A percentile compares a stretch with the other conserved stretches of the same genome.
Conservation (phyloP, 1,140 invertebrate genomes). For the Drosophila murphyi region DNA sequence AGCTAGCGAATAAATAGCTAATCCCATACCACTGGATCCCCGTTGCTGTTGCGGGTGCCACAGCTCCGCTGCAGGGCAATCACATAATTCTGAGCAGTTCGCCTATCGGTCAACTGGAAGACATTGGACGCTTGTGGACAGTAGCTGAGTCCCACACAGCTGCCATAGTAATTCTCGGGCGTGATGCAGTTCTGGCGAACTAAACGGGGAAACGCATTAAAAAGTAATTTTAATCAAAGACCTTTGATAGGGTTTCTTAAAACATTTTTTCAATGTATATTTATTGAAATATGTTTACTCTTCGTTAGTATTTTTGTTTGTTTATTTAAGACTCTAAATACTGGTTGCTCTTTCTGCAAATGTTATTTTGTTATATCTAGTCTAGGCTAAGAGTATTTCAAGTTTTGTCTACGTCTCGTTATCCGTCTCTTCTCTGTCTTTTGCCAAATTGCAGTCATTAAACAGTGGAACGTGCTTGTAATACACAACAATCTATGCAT, state of each 20-base stretch:
- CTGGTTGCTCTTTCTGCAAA: no score
- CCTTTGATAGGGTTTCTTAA: no score
- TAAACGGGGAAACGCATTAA: conserved; percentile 11
- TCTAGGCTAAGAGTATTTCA: neutral
- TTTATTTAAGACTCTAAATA: no score
- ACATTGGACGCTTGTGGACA: conserved; percentile 73
- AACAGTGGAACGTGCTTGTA: conserved; percentile 25
- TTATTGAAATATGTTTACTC: no score
- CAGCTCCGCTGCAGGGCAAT: conserved; percentile 70
- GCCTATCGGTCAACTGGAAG: conserved; percentile 54
- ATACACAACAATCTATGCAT: conserved; percentile 11
- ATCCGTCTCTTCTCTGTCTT: neutral
- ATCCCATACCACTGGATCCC: conserved; percentile 76
- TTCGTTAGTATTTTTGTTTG: no score
- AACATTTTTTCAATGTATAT: no score
- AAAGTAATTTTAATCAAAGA: neutral
- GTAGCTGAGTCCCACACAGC: conserved; percentile 67
- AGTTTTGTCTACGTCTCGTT: neutral
- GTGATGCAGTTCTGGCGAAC: conserved; percentile 72
- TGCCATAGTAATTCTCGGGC: conserved; percentile 77
- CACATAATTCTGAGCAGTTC: conserved; percentile 66
- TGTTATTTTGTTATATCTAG: no score
- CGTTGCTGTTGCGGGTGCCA: conserved; percentile 65
- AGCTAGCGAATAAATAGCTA: conserved; percentile 10
- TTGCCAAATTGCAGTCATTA: conserved; percentile 24